Percentiles rank a stretch among this genome's conserved stretches.
phyloP scores from a whole-genome alignment of 2,888 invertebrate genomes.

The Limnephilus lunatus region DNA sequence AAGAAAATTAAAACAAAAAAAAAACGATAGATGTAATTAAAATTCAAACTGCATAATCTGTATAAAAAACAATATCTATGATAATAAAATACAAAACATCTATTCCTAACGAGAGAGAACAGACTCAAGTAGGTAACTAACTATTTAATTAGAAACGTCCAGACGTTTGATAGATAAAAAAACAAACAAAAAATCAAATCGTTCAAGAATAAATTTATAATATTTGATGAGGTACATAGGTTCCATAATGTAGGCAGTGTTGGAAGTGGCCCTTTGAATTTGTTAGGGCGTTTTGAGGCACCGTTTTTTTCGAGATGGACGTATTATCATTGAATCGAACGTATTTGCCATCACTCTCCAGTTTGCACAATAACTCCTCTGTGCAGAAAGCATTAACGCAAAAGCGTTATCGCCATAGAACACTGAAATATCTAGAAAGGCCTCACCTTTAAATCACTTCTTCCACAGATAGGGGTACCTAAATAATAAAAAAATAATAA shows the following conservation, averaged over 20 bases:
- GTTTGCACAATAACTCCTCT: slow-evolving; percentile 2
- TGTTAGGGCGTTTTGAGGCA: not conserved
- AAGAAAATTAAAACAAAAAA: too few species aligned
- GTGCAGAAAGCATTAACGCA: slow-evolving; percentile 1
- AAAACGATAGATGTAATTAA: too few species aligned
- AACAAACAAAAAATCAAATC: not conserved
- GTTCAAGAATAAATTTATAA: not conserved
- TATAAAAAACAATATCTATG: too few species aligned
- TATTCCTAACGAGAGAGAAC: too few species aligned
- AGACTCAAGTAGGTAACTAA: not conserved
- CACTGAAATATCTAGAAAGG: not conserved
- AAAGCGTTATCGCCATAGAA: not conserved
- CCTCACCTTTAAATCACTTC: not conserved
- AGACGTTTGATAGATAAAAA: not conserved
- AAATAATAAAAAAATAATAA: too few species aligned
- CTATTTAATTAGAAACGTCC: not conserved
- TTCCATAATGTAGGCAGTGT: not conserved
- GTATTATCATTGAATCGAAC: not conserved
- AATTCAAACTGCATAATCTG: too few species aligned
- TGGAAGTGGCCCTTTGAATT: not conserved
- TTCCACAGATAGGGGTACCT: too few species aligned
- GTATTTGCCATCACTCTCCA: not conserved
- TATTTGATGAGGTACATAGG: not conserved
- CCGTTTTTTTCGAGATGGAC: not conserved
- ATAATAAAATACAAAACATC: too few species aligned